Conservation (phyloP, 2,113 vertebrate genomes). For the Tichodroma muraria region DNA sequence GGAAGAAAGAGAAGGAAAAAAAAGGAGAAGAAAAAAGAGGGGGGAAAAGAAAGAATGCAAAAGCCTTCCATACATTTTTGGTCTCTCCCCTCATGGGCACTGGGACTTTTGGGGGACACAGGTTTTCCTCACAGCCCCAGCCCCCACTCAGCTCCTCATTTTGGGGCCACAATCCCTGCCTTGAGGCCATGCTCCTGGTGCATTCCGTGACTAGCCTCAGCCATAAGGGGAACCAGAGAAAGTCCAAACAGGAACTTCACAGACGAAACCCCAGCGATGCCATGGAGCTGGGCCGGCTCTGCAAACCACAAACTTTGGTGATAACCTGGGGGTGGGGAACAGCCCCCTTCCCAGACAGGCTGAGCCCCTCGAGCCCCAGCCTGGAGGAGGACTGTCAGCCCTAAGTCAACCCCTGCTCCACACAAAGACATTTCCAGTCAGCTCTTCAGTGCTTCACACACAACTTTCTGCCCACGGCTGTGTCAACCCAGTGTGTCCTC, state of each 20-base stretch:
- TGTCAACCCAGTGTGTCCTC: background rate
- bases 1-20: background rate
- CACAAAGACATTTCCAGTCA: background rate
- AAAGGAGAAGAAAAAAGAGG: fast-evolving
- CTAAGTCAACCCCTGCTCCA: background rate
- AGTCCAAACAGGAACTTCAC: background rate
- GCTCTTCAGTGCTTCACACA: background rate
- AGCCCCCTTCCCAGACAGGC: background rate
- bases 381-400: background rate
- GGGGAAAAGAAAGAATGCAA: fast-evolving
- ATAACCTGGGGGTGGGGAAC: background rate
- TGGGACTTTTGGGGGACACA: fast-evolving
- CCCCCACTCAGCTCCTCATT: background rate
- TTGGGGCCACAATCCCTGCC: background rate
- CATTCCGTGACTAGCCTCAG: background rate
- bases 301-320: background rate
- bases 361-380: background rate
- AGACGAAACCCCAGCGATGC: background rate
- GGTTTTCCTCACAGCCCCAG: background rate
- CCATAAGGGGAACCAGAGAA: background rate
- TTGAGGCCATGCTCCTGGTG: fast-evolving
- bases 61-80: background rate
- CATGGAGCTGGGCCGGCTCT: background rate
- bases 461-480: background rate
- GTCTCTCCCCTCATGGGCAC: fast-evolving